phyloP scores from a whole-genome alignment of 2,113 vertebrate genomes.

The Nyctibius bracteatus region DNA sequence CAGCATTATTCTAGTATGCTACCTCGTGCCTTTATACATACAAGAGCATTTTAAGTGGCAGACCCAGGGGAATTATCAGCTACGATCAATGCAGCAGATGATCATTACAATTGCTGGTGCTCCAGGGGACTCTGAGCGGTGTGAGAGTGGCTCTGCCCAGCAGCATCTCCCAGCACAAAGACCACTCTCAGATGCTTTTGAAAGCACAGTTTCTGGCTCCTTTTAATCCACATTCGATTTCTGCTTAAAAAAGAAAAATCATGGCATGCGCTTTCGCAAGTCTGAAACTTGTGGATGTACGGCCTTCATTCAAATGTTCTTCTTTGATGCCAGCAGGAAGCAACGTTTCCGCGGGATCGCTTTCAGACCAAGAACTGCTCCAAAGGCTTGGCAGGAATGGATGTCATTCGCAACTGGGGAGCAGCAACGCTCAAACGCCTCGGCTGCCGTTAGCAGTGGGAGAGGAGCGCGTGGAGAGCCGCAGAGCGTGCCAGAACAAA shows the following conservation, averaged over 20 bases:
- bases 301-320: not conserved
- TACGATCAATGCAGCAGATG: not conserved
- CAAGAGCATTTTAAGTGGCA: not conserved
- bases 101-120: not conserved
- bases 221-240: not conserved
- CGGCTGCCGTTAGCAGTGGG: not conserved
- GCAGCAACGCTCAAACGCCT: not conserved
- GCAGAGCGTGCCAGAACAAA: constrained; percentile 31
- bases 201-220: not conserved
- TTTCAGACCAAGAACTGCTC: not conserved
- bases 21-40: not conserved
- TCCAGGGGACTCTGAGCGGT: not conserved
- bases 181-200: not conserved
- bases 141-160: accelerated
- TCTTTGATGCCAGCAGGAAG: constrained; percentile 58
- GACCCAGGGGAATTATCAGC: not conserved
- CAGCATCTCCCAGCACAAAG: not conserved
- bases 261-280: not conserved
- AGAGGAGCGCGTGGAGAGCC: not conserved
- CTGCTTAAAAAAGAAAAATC: not conserved
- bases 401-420: not conserved
- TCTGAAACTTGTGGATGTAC: not conserved
- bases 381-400: not conserved
- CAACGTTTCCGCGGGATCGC: not conserved
- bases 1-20: not conserved